Evolutionary conservation across 1,140 invertebrate species (phyloP).

Genomic region (Micrasema minimum): DNA sequence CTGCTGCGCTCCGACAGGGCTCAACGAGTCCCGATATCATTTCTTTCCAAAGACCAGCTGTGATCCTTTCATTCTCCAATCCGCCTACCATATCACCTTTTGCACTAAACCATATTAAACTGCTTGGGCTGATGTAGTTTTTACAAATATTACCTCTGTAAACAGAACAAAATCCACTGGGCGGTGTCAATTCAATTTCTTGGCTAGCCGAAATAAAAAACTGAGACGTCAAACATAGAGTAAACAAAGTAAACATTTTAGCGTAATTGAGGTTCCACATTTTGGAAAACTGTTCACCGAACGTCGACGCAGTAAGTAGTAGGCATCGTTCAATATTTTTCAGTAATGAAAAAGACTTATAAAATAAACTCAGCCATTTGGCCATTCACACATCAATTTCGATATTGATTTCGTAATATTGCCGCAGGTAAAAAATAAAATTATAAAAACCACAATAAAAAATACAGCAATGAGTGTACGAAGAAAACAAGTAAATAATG

Average conservation of each 20-base stretch:
- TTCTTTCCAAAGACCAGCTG: constrained; percentile 84
- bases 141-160: constrained; percentile 92
- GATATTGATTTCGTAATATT: constrained; percentile 37
- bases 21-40: constrained; percentile 81
- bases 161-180: constrained; percentile 81
- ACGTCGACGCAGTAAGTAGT: constrained; percentile 18
- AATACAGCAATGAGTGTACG: no score
- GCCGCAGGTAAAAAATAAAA: not conserved
- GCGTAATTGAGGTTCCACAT: constrained; percentile 7
- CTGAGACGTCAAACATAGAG: constrained; percentile 36
- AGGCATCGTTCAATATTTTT: constrained; percentile 2
- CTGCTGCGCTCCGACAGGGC: constrained; percentile 86
- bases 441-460: no score
- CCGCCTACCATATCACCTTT: constrained; percentile 74
- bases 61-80: constrained; percentile 86
- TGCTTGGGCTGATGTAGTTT: constrained; percentile 77
- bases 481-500: no score
- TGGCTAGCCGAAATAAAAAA: constrained; percentile 42
- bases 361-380: constrained; percentile 37
- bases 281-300: constrained; percentile 25
- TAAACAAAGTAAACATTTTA: constrained; percentile 51
- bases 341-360: not conserved
- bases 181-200: constrained; percentile 46
- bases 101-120: constrained; percentile 82
- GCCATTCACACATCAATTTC: constrained; percentile 3